Evolutionary conservation across 2,797 vertebrate species (phyloP).

Genomic region (Brachyrhaphis roseni): DNA sequence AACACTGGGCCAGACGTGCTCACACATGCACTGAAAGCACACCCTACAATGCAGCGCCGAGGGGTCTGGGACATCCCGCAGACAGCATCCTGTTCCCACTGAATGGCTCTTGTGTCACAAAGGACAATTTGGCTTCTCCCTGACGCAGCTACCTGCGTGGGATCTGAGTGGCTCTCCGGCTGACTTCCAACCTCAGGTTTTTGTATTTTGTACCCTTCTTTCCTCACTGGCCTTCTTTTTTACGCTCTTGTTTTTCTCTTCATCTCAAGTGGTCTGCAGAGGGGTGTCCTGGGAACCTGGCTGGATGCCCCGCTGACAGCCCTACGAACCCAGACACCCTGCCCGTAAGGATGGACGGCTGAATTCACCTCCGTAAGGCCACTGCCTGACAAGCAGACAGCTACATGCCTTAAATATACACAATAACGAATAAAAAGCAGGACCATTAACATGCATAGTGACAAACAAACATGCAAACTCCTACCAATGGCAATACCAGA

Average conservation of each 20-base stretch:
- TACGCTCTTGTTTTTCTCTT: constrained; percentile 58
- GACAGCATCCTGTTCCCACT: constrained; percentile 80
- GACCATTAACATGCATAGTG: constrained; percentile 29
- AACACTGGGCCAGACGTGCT: constrained; percentile 68
- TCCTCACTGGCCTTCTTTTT: constrained; percentile 44
- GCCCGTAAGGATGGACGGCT: constrained; percentile 39
- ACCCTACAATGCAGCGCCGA: constrained; percentile 73
- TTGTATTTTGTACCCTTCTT: constrained; percentile 62
- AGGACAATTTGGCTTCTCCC: constrained; percentile 78
- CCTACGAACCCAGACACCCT: not conserved
- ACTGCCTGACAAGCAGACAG: constrained; percentile 65
- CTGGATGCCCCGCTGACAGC: constrained; percentile 63
- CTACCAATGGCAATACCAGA: constrained; percentile 37
- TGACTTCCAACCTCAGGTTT: constrained; percentile 74
- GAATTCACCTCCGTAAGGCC: constrained; percentile 77
- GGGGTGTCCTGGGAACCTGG: constrained; percentile 82
- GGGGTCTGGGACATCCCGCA: constrained; percentile 77
- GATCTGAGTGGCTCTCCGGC: constrained; percentile 74
- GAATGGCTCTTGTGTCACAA: constrained; percentile 80
- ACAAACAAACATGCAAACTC: constrained; percentile 28
- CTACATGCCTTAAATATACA: constrained; percentile 47
- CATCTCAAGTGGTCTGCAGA: constrained; percentile 78
- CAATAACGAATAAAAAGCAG: constrained; percentile 28
- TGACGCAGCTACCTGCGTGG: constrained; percentile 79
- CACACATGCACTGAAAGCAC: constrained; percentile 56